Percentiles rank a stretch among this genome's conserved stretches.
Evolutionary conservation across 1,140 invertebrate genomes (phyloP).

Genomic region (Choristoneura fumiferana): DNA sequence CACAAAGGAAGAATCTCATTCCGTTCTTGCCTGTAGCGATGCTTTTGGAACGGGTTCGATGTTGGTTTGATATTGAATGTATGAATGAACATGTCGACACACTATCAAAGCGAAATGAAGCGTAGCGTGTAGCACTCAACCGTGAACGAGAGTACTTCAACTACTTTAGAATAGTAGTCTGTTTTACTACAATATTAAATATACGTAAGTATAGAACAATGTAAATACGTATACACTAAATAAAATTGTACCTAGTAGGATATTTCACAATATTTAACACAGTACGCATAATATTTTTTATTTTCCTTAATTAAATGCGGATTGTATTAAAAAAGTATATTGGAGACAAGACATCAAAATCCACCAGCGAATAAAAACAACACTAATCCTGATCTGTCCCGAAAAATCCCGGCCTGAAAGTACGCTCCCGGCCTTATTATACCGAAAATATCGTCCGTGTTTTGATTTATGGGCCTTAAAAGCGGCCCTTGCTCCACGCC

Average conservation of each 20-base stretch:
- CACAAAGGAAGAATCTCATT: slow-evolving; percentile 64
- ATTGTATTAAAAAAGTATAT: not conserved
- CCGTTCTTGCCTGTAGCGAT: slow-evolving; percentile 54
- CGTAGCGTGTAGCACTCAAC: not conserved
- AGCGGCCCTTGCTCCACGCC: slow-evolving; percentile 60
- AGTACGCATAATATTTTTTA: no score
- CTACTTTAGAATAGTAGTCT: not conserved
- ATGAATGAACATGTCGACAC: slow-evolving; percentile 28
- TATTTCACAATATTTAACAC: no score
- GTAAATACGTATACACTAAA: no score
- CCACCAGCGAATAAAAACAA: slow-evolving; percentile 70
- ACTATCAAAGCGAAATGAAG: slow-evolving; percentile 10
- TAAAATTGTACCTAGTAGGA: no score
- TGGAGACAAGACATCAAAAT: slow-evolving; percentile 38
- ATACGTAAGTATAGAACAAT: no score
- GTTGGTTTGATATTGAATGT: slow-evolving; percentile 45
- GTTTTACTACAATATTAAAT: no score
- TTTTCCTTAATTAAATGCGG: no score
- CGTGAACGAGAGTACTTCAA: not conserved
- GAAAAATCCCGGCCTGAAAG: slow-evolving; percentile 63
- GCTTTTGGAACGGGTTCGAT: slow-evolving; percentile 40
- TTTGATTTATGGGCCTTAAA: slow-evolving; percentile 75
- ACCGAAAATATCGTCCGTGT: slow-evolving; percentile 68
- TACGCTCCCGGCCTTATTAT: slow-evolving; percentile 48
- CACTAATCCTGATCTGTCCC: slow-evolving; percentile 68